A percentile compares a stretch with the other conserved stretches of the same genome.
phyloP scores from a whole-genome alignment of 2,113 vertebrate genomes.

The Macaca fascicularis region T2T-MFA8v1.1 NC_088381.1:37935501-37936000 shows the following conservation, averaged over 20 bases:
- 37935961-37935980: neutral
- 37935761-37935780: neutral
- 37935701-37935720: neutral
- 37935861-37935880: neutral
- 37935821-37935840: neutral
- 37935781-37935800: too few species aligned
- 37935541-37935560: neutral
- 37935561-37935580: neutral
- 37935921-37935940: neutral
- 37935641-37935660: neutral
- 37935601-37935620: neutral
- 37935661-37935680: neutral
- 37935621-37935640: neutral
- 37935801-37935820: neutral
- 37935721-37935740: neutral
- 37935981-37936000: neutral
- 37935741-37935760: neutral
- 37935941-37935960: neutral
- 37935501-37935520: neutral
- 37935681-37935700: neutral
- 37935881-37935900: neutral
- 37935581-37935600: neutral
- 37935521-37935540: fast-evolving
- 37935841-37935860: neutral
- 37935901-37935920: neutral